Evolutionary conservation across 2,113 vertebrate genomes (phyloP), one percentile per base, ranked within the genome.

Genomic region (Craseonycteris thonglongyai): DNA sequence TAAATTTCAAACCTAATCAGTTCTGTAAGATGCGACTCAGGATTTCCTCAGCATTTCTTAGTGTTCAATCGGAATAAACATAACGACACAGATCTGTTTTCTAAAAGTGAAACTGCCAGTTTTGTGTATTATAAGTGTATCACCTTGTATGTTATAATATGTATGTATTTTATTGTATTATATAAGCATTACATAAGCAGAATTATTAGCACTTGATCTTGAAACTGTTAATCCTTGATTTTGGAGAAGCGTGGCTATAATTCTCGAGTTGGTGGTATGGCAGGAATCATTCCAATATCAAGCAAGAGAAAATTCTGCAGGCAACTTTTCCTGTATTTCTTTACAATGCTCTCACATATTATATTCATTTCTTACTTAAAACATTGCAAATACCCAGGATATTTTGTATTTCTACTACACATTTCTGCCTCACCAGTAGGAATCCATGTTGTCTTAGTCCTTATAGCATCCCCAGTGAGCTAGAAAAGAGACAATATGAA

Each of bases 241-340:
- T 68, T 96, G 19, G 71, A 68, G 71, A 72, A 90, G 35, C 6
- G 28, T 79, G 82, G 65, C 45, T 87, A 9, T 84, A 79, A 87
- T 54, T 90, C 66, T 35, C 33, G 65, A 69, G 47, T 58, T 72
- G 79, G 56, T 22, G 9, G 71, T 42, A 78, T 72, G 16, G 45
- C 5, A 10, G 87, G 61, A 94, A 58, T 89, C 38, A 30, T 86
- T 87, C 58, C 28, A 89, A 28, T 47, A 22, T 83, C 38, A 84
- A 91, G 75, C 87, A 65, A 28, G 92, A 84, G 81, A 88, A 95
- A 94, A 92, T 88, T 88, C 66, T 40, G 75, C 38, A 40, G 86
- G 24, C 71, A 63, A 21, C 13, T 90, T 83, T 58, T 54, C 26
- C 15, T 47, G 35, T 40, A 61, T 95, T 95, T 96, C 38, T 91